Conservation (phyloP, 2,888 invertebrate species). For the Andrena trimmerana region DNA sequence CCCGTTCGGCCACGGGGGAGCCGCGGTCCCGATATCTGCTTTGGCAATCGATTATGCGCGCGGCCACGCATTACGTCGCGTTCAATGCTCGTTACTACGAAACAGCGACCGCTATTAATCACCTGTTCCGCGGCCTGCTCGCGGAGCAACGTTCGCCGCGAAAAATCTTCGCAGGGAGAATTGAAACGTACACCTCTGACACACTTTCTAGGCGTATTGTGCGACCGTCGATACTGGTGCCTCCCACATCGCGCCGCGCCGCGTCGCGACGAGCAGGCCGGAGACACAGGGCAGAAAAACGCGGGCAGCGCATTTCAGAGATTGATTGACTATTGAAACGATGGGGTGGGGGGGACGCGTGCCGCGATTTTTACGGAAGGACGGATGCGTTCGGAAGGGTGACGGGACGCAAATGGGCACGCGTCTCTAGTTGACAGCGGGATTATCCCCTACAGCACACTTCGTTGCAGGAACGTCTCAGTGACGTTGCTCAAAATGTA, state of each 20-base stretch:
- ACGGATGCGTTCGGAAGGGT: neutral
- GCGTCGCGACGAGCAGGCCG: neutral
- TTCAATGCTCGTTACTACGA: slow-evolving; percentile 69
- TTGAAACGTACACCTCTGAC: slow-evolving; percentile 71
- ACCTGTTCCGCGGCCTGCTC: slow-evolving; percentile 59
- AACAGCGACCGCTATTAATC: slow-evolving; percentile 67
- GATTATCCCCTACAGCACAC: neutral
- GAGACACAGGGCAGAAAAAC: slow-evolving; percentile 3
- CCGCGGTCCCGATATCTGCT: slow-evolving; percentile 56
- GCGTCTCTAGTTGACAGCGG: slow-evolving; percentile 5
- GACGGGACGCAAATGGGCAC: slow-evolving; percentile 16
- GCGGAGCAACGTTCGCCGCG: slow-evolving; percentile 61
- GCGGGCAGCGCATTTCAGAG: slow-evolving; percentile 2
- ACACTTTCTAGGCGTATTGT: slow-evolving; percentile 67
- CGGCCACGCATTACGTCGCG: slow-evolving; percentile 63
- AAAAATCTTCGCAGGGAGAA: slow-evolving; percentile 62
- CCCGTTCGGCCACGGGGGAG: slow-evolving; percentile 18
- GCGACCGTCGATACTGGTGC: slow-evolving; percentile 27
- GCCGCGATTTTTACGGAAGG: slow-evolving; percentile 8
- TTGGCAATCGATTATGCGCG: slow-evolving; percentile 71
- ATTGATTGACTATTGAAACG: slow-evolving; percentile 1
- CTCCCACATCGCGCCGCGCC: slow-evolving; percentile 3
- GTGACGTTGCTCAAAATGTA: too few species aligned
- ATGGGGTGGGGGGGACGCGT: neutral
- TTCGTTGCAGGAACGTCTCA: too few species aligned